Conservation (phyloP, 2,888 invertebrate genomes). For the Diplazon laetatorius region DNA sequence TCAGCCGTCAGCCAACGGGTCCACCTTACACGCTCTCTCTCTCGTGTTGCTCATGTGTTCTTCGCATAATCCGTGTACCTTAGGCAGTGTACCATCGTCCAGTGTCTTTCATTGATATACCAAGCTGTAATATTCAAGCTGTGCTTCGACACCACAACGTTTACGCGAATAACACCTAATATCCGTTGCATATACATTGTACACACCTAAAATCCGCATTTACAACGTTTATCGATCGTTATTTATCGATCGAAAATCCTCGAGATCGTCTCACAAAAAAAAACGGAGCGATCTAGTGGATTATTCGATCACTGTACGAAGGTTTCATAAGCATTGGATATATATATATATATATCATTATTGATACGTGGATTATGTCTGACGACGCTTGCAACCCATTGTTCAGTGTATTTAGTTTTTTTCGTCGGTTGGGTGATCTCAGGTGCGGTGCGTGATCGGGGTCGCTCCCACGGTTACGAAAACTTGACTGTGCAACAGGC, state of each 20-base stretch:
- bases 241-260: too few species aligned
- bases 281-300: conserved; percentile 4
- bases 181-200: background rate
- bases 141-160: too few species aligned
- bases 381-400: too few species aligned
- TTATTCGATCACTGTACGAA: background rate
- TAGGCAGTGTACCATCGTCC: conserved; percentile 65
- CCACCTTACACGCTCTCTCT: conserved; percentile 57
- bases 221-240: too few species aligned
- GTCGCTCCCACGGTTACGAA: too few species aligned
- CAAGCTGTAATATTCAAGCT: conserved; percentile 18
- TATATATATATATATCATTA: too few species aligned
- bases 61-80: conserved; percentile 69
- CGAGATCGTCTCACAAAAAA: background rate
- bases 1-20: conserved; percentile 70
- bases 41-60: conserved; percentile 58
- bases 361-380: too few species aligned
- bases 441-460: too few species aligned
- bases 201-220: too few species aligned
- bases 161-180: background rate
- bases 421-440: conserved; percentile 22
- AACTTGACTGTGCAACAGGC: conserved; percentile 63
- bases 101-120: conserved; percentile 44
- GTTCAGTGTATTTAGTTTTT: too few species aligned
- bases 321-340: background rate